phyloP scores from a whole-genome alignment of 2,888 invertebrate genomes.

The Yponomeuta sedellus region DNA sequence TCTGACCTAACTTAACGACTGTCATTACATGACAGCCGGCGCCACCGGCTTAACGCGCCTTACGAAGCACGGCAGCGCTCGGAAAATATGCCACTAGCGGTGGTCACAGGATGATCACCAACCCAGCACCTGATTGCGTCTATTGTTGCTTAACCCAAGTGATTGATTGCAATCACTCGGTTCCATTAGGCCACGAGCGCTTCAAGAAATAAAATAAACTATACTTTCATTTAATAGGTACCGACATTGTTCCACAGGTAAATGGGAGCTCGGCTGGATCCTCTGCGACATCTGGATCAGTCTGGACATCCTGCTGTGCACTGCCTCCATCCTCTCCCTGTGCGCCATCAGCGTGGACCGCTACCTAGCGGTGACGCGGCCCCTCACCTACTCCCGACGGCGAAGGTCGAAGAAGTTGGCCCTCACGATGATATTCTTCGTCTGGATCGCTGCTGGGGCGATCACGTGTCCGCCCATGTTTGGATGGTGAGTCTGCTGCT shows the following conservation, averaged over 20 bases:
- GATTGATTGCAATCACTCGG: too few relatives aligned
- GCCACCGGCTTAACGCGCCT: too few relatives aligned
- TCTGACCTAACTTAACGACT: too few relatives aligned
- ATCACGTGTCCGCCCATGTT: conserved; percentile 97
- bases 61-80: too few relatives aligned
- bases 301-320: conserved; percentile 93
- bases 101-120: too few relatives aligned
- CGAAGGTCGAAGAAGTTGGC: conserved; percentile 90
- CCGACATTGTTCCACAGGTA: conserved; percentile 62
- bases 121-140: too few relatives aligned
- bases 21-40: too few relatives aligned
- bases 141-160: too few relatives aligned
- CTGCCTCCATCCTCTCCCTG: conserved; percentile 93
- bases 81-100: too few relatives aligned
- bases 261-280: conserved; percentile 93
- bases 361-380: conserved; percentile 95
- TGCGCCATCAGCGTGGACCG: conserved; percentile 94
- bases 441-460: conserved; percentile 92
- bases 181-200: too few relatives aligned
- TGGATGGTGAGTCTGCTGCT: conserved; percentile 82
- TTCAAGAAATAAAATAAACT: too few relatives aligned
- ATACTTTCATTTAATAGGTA: not conserved
- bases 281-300: conserved; percentile 95
- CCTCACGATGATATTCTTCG: conserved; percentile 89
- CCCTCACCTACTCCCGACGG: conserved; percentile 92